Evolutionary conservation across 2,797 vertebrate genomes (phyloP).

Genomic region (Podarcis siculus): DNA sequence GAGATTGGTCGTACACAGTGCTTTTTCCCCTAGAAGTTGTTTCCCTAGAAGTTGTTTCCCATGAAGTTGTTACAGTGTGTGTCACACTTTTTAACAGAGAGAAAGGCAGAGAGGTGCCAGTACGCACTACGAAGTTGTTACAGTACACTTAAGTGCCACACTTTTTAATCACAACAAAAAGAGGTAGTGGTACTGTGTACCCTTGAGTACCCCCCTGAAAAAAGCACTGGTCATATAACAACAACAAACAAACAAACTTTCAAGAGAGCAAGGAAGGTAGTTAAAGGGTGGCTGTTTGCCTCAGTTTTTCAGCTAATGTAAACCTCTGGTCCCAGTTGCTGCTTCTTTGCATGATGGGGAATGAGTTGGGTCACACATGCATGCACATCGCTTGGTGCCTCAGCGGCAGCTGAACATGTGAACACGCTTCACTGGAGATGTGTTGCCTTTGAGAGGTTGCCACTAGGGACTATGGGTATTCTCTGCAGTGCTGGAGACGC

Average conservation of each 20-base stretch:
- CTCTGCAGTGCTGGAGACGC: too few species aligned
- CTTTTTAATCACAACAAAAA: too few species aligned
- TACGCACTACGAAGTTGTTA: too few species aligned
- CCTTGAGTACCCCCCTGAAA: too few species aligned
- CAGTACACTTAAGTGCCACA: too few species aligned
- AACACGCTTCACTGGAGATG: background rate
- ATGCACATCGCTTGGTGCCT: background rate
- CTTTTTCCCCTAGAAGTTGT: too few species aligned
- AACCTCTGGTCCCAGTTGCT: background rate
- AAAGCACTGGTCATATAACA: background rate
- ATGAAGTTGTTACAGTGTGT: too few species aligned
- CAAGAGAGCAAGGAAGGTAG: constrained; percentile 7
- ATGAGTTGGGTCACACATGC: background rate
- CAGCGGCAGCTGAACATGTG: background rate
- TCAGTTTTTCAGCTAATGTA: background rate
- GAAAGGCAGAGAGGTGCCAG: too few species aligned
- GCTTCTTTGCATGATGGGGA: background rate
- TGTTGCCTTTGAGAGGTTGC: background rate
- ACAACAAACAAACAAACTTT: background rate
- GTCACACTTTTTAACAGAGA: too few species aligned
- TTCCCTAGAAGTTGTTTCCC: too few species aligned
- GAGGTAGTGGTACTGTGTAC: too few species aligned
- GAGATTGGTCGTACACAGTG: background rate
- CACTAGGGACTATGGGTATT: background rate
- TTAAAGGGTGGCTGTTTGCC: background rate